Base-by-base conservation (phyloP, 30 jellyfish, hydroid and myxozoan species). In the Mastigias papua region DNA sequence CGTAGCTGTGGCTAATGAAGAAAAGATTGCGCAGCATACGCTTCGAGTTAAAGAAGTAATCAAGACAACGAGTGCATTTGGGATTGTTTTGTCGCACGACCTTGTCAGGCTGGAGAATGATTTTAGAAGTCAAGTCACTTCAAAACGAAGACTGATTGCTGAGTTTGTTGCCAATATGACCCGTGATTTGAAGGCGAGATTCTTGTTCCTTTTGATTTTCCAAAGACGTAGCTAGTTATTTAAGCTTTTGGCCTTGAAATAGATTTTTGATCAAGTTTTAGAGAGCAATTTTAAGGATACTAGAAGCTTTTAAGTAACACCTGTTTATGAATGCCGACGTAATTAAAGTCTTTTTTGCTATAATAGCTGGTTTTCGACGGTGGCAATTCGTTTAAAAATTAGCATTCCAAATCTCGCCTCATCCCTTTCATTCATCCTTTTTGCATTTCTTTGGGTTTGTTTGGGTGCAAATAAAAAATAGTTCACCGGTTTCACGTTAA, bases 31-130 rank as follows among this genome's bases (percentile, higher is more conserved):
- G 15, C 64, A 50, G 28, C 48, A 42, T 15, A 17, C 20, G 13
- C 69, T 82, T 25, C 54, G 49, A 51, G 92, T 82, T 8, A 82
- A 68, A 34, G 71, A 82, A 29, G 32, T 82, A 0, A 82, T 82
- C 35, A 28, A 68, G 26, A 74, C 57, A n/a, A 49, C 63, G 20
- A 21, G 74, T 34, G 84, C 84, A 16, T 68, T 0, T 69, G 92
- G 92, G 48, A 32, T 82, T 31, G 92, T 82, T 33, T 31, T 82
- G 28, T 82, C 92, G 13, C 76, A 82, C 29, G 92, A 82, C 54
- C 37, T 82, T 3, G 50, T 58, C 6, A 22, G 78, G 13, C 78
- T 82, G 78, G 92, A 82, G 70, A 70, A 48, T 19, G 86, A 82
- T 19, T 82, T 68, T 29, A 67, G 68, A 82, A 82, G 92, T 71